Base-by-base conservation (phyloP, 1,140 invertebrate species). In the Eupeodes corollae region DNA sequence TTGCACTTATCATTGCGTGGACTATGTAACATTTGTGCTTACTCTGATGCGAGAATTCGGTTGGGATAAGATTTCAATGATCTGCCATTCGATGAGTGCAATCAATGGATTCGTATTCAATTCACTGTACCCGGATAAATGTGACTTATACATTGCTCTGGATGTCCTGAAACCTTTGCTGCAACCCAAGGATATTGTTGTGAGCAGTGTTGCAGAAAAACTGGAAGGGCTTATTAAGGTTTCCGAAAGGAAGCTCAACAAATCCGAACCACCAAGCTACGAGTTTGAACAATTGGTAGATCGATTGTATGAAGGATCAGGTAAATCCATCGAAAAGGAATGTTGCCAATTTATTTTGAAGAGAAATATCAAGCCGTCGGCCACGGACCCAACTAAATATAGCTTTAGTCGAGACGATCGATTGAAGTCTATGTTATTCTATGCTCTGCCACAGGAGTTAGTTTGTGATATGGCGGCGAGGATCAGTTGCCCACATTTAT, bases 11-110 rank as follows among this genome's bases (percentile, higher is more conserved):
- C 70, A 77, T 53, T 70, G 68, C 10, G 70, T 77, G 47, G 74
- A 79, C 46, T 70, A 73, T 50, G 61, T 78, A 0, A 55, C 77
- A 6, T 39, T 77, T 21, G 61, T 86, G 1, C 61, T 75, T 12
- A 68, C 73, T 35, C 59, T 87, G 16, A 72, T 75, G 48, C 71
- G 80, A 33, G 70, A 83, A 52, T 79, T 80, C 54, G 73, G 76
- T 47, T 87, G 84, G 83, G 68, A 78, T 13, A 79, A 80, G 63
- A 64, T 86, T 5, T 78, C 79, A 14, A 58, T 84, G 14, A 53
- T 86, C 38, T 73, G 73, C 2, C 83, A 85, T 56, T 84, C 82
- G 1, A 73, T 83, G 73, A 82, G 82, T 41, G 76, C 74, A 5
- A 74, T 79, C 18, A 70, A 74, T 11, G 63, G 61, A 5, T 79